phyloP scores from a whole-genome alignment of 2,797 vertebrate genomes.

The Melanotaenia boesemani region DNA sequence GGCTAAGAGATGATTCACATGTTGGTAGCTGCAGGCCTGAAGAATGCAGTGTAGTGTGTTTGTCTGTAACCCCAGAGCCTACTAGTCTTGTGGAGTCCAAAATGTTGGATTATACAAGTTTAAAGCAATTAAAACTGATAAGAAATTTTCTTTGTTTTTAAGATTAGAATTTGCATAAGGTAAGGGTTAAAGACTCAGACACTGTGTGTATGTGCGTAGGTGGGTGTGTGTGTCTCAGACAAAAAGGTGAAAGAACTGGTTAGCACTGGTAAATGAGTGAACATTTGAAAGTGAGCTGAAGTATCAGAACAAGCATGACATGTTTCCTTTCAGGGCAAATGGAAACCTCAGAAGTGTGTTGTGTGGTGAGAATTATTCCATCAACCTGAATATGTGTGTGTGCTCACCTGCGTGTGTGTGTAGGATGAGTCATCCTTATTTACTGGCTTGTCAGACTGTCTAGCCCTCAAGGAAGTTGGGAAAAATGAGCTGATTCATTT shows the following conservation, averaged over 20 bases:
- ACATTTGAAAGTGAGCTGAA: constrained; percentile 31
- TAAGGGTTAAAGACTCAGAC: neutral
- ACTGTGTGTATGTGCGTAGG: neutral
- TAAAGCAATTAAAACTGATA: neutral
- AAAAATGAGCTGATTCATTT: constrained; percentile 63
- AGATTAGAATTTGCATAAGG: neutral
- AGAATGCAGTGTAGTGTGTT: neutral
- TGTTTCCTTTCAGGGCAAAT: constrained; percentile 46
- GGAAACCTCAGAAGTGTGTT: constrained; percentile 41
- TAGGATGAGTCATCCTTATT: constrained; percentile 74
- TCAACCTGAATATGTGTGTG: constrained; percentile 24
- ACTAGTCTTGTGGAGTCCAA: neutral
- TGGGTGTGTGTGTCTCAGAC: too few relatives aligned
- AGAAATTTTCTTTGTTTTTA: neutral
- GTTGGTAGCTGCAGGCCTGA: constrained; percentile 56
- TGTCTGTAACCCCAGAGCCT: neutral
- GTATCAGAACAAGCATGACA: constrained; percentile 21
- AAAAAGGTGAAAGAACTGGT: neutral
- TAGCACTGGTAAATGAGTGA: constrained; percentile 4
- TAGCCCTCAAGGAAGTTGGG: constrained; percentile 48
- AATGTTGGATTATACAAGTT: neutral
- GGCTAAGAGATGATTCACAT: constrained; percentile 61
- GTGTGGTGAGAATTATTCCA: constrained; percentile 39
- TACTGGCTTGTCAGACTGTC: constrained; percentile 69
- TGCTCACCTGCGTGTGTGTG: constrained; percentile 12